Evolutionary conservation across 2,888 invertebrate genomes (phyloP).

Genomic region (Seladonia tumulorum): DNA sequence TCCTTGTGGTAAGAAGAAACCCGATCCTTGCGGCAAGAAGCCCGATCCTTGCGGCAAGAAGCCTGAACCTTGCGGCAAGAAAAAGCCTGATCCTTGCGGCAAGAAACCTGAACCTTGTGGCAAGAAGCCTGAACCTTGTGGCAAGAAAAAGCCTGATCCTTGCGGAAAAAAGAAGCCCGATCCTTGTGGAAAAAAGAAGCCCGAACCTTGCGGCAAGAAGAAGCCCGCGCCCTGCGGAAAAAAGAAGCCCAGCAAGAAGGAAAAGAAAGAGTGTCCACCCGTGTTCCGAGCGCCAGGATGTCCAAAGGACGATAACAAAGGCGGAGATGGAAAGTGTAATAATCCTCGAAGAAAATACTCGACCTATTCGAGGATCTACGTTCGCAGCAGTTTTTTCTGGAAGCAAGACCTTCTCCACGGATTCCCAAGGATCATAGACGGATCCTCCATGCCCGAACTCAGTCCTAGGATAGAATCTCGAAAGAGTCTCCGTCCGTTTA

Average conservation of each 20-base stretch:
- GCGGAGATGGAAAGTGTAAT: background rate
- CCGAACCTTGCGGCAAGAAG: background rate
- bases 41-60: conserved; percentile 8
- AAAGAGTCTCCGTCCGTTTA: background rate
- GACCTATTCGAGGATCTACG: background rate
- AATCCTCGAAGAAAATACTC: background rate
- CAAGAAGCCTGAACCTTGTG: background rate
- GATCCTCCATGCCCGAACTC: background rate
- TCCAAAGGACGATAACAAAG: conserved; percentile 27
- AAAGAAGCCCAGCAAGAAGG: conserved; percentile 8
- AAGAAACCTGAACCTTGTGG: background rate
- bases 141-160: background rate
- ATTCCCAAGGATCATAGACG: background rate
- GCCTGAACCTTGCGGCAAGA: background rate
- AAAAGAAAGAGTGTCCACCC: conserved; percentile 58
- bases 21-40: background rate
- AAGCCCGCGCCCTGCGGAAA: background rate
- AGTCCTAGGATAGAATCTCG: background rate
- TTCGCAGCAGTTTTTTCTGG: too few species aligned
- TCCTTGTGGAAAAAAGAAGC: conserved; percentile 20
- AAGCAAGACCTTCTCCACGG: background rate
- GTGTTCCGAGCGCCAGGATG: conserved; percentile 67
- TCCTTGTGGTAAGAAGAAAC: background rate
- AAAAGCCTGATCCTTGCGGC: background rate
- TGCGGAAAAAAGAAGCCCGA: conserved; percentile 24